Percentiles rank a stretch among this genome's conserved stretches.
These are phyloP conservation scores for Acromyrmex heyeri DNA, from an alignment of 1,140 invertebrate species.

Conservation along the genomic window DNA sequence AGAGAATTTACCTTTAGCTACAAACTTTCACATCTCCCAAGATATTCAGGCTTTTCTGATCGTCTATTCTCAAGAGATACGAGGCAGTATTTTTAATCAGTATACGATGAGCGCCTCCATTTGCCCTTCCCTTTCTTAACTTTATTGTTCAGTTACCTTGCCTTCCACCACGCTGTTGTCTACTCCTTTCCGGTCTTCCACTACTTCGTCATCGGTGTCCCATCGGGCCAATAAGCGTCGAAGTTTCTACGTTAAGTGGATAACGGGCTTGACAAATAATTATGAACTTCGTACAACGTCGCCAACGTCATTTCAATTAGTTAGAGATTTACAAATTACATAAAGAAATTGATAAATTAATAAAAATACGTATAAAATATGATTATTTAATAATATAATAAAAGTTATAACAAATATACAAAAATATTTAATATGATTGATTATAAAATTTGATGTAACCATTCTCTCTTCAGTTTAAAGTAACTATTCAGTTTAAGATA, in stretches of 20 bases:
- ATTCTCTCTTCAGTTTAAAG: neutral
- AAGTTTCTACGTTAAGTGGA: constrained; percentile 60
- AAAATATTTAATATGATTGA: constrained; percentile 25
- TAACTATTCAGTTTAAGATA: neutral
- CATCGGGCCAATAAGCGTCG: constrained; percentile 55
- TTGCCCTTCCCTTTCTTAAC: constrained; percentile 55
- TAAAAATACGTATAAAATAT: neutral
- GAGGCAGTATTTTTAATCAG: constrained; percentile 63
- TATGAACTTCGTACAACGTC: constrained; percentile 42
- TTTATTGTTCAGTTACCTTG: constrained; percentile 41
- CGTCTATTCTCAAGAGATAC: constrained; percentile 52
- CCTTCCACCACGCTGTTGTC: constrained; percentile 20
- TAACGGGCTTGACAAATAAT: constrained; percentile 64
- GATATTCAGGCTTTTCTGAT: constrained; percentile 60
- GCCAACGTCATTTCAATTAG: constrained; percentile 24
- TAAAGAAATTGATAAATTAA: constrained; percentile 29
- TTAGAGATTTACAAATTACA: constrained; percentile 41
- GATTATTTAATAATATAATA: constrained; percentile 29
- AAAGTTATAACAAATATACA: neutral
- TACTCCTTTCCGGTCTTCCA: constrained; percentile 33
- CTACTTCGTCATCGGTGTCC: constrained; percentile 50
- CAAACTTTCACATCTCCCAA: constrained; percentile 47
- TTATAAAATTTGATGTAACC: neutral
- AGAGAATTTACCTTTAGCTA: constrained; percentile 52
- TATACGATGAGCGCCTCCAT: constrained; percentile 55